Conservation (phyloP, 2,888 invertebrate species). For the Tortricodes alternella region DNA sequence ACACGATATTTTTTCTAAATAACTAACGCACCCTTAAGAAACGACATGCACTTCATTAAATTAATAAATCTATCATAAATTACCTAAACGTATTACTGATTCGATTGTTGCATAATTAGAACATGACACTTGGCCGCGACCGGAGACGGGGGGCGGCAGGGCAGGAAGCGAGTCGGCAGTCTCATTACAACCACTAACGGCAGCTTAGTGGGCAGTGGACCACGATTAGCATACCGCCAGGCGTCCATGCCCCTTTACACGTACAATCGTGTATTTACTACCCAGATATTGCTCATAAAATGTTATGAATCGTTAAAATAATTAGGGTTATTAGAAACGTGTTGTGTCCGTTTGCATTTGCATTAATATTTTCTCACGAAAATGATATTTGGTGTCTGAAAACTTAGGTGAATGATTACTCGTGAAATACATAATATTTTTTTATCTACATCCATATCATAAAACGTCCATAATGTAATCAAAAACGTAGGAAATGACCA, state of each 20-base stretch:
- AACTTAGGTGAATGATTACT: too few species aligned
- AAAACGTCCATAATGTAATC: too few species aligned
- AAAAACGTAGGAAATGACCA: too few species aligned
- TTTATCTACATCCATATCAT: too few species aligned
- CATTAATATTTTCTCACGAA: not conserved
- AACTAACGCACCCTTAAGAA: too few species aligned
- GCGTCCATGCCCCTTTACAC: constrained; percentile 36
- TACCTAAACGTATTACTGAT: not conserved
- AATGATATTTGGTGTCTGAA: too few species aligned
- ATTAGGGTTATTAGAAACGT: constrained; percentile 35
- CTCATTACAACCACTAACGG: constrained; percentile 60
- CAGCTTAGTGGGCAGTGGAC: constrained; percentile 51
- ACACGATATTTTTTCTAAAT: too few species aligned
- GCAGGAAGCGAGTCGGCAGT: constrained; percentile 34
- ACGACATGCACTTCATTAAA: too few species aligned
- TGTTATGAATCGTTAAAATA: constrained; percentile 51
- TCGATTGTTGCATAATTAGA: not conserved
- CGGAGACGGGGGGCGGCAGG: constrained; percentile 39
- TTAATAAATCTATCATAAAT: not conserved
- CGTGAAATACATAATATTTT: too few species aligned
- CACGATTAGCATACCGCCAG: constrained; percentile 60
- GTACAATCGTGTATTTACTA: constrained; percentile 51
- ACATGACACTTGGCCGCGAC: constrained; percentile 8
- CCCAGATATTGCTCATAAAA: constrained; percentile 51
- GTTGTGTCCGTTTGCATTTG: not conserved